Conservation (phyloP, 2,797 vertebrate species). For the Melanotaenia trifasciata region DNA sequence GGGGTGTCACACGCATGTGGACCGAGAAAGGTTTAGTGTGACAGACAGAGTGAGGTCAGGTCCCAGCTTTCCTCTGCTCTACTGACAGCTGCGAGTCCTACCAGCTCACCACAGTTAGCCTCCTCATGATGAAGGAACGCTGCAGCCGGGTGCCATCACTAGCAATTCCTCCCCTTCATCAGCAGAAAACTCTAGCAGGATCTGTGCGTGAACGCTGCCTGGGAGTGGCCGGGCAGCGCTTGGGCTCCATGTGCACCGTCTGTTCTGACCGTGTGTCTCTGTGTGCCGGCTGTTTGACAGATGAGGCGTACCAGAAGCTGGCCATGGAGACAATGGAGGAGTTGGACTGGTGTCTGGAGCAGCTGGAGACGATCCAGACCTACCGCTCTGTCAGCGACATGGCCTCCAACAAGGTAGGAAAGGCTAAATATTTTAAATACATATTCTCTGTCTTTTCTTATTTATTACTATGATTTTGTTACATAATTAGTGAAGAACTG, state of each 20-base stretch:
- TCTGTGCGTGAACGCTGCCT: conserved; percentile 39
- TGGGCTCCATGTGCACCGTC: conserved; percentile 37
- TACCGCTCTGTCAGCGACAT: conserved; percentile 98
- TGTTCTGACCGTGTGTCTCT: conserved; percentile 82
- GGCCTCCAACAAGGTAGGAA: conserved; percentile 97
- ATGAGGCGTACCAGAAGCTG: conserved; percentile 97
- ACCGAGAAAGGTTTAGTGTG: conserved; percentile 14
- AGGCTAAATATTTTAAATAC: conserved; percentile 13
- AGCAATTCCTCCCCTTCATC: conserved; percentile 67
- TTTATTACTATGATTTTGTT: neutral
- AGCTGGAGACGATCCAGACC: conserved; percentile 98
- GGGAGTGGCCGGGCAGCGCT: conserved; percentile 37
- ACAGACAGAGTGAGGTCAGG: conserved; percentile 24
- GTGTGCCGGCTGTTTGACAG: conserved; percentile 89
- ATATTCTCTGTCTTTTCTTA: neutral
- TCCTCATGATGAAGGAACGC: conserved; percentile 88
- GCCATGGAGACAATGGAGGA: conserved; percentile 98
- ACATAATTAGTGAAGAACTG: neutral
- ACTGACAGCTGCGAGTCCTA: conserved; percentile 43
- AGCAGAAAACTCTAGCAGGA: conserved; percentile 11
- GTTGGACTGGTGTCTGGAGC: conserved; percentile 98
- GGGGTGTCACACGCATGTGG: conserved; percentile 1
- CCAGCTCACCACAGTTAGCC: conserved; percentile 36
- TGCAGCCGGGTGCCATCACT: conserved; percentile 54
- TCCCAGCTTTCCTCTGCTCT: conserved; percentile 17